Conservation (phyloP, 2,888 invertebrate species). For the Orthosia incerta region DNA sequence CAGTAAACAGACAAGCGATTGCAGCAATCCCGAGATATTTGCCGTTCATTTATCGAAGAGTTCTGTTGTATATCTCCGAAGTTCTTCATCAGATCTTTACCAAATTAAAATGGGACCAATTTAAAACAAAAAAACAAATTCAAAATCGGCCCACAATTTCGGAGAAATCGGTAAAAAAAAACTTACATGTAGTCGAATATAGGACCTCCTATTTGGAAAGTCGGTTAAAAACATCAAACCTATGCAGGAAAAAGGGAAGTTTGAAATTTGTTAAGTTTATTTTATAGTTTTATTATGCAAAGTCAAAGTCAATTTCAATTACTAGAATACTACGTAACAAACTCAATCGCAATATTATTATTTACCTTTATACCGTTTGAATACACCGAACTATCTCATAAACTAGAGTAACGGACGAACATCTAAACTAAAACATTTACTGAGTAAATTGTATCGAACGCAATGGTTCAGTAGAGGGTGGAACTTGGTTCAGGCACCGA, state of each 20-base stretch:
- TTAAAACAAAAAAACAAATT: no score
- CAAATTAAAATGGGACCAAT: no score
- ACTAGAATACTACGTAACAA: conserved; percentile 2
- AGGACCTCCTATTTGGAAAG: no score
- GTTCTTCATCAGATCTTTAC: no score
- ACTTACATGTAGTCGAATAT: no score
- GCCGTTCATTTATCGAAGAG: no score
- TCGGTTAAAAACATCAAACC: background rate
- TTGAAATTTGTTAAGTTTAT: background rate
- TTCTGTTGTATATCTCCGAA: no score
- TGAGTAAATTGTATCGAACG: conserved; percentile 68
- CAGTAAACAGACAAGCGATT: no score
- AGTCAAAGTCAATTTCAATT: conserved; percentile 8
- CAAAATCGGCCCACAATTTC: no score
- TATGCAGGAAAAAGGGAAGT: background rate
- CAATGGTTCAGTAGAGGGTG: conserved; percentile 56
- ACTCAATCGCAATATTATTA: conserved; percentile 21
- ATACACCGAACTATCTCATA: conserved; percentile 28
- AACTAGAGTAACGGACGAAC: conserved; percentile 30
- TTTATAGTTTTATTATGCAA: background rate
- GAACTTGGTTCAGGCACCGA: conserved; percentile 63
- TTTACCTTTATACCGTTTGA: conserved; percentile 31
- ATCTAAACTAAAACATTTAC: conserved; percentile 52
- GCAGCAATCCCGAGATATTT: no score
- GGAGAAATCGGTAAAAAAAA: no score